Percentiles rank a stretch among this genome's conserved stretches.
Evolutionary conservation across 2,797 vertebrate genomes (phyloP).

Genomic region (Acanthurus leucopareius): DNA sequence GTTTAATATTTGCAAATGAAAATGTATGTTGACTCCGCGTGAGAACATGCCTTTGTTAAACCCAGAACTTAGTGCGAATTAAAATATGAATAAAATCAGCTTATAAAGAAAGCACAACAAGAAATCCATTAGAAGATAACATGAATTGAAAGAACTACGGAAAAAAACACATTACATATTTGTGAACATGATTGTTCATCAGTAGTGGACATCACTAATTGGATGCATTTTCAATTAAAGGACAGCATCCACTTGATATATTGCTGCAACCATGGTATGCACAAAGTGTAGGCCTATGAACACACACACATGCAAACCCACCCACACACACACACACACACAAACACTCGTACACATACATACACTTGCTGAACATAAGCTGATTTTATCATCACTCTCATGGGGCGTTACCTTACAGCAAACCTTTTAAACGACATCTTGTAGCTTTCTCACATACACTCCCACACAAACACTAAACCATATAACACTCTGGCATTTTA

Average conservation of each 20-base stretch:
- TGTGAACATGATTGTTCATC: background rate
- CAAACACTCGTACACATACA: too few species aligned
- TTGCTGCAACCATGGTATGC: too few species aligned
- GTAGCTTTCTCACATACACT: conserved; percentile 27
- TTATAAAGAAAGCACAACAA: too few species aligned
- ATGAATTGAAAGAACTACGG: too few species aligned
- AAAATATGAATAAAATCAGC: too few species aligned
- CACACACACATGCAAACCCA: background rate
- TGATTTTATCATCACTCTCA: conserved; percentile 28
- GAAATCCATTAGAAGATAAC: too few species aligned
- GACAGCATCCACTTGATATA: background rate
- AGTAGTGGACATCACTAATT: background rate
- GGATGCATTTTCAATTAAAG: background rate
- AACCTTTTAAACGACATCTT: conserved; percentile 44
- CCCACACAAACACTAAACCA: conserved; percentile 27
- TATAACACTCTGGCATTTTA: conserved; percentile 50
- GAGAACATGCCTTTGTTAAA: too few species aligned
- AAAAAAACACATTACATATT: too few species aligned
- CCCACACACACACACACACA: conserved; percentile 1
- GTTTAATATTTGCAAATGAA: too few species aligned
- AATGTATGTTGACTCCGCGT: too few species aligned
- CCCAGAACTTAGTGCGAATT: too few species aligned
- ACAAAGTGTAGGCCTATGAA: too few species aligned
- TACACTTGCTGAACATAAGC: background rate
- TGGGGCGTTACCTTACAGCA: conserved; percentile 30